These are phyloP conservation scores for Hylyphantes graminicola DNA, from an alignment of 1,140 invertebrate species.

Conservation along the genomic window DNA sequence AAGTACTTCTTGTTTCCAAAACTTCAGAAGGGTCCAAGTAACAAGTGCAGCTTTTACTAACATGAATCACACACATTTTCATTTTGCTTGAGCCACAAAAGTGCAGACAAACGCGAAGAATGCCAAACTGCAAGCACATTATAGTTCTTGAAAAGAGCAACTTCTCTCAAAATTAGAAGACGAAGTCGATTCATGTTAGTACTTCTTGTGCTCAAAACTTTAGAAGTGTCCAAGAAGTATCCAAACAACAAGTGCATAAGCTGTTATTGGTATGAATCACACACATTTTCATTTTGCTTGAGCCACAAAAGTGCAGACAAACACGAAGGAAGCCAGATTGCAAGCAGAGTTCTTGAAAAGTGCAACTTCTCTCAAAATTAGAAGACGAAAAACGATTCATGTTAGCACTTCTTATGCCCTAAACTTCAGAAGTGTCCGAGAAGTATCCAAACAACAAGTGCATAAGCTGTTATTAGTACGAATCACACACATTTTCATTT, in stretches of 20 bases:
- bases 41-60: too few species aligned
- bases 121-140: background rate
- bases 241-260: too few species aligned
- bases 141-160: background rate
- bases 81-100: background rate
- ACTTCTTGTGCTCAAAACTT: background rate
- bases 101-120: background rate
- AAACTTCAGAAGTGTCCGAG: too few species aligned
- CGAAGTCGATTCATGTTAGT: conserved; percentile 14
- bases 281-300: too few species aligned
- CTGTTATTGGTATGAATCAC: too few species aligned
- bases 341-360: background rate
- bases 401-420: conserved; percentile 3
- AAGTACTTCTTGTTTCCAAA: background rate
- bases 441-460: too few species aligned
- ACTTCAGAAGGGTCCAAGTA: too few species aligned
- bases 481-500: too few species aligned
- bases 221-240: too few species aligned
- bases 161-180: background rate
- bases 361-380: conserved; percentile 1
- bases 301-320: background rate
- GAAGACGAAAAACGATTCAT: conserved; percentile 7
- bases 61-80: too few species aligned
- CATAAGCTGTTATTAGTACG: too few species aligned
- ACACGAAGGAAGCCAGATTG: background rate